Evolutionary conservation across 2,797 vertebrate species (phyloP), one percentile per base, ranked within the genome.

Genomic region (Enteromius paludinosus): DNA sequence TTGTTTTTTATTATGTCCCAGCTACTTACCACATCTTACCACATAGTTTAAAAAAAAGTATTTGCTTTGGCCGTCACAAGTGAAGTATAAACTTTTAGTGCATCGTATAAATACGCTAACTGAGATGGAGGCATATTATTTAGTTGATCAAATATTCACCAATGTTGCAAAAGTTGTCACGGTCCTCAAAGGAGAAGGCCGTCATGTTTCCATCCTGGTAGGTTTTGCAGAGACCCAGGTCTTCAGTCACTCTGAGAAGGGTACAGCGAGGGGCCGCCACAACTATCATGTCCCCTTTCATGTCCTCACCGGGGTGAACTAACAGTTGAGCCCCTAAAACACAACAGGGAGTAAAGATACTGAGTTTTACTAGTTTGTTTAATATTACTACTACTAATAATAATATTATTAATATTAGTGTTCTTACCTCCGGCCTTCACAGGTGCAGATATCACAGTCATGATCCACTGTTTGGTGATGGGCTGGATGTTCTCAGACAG

Each of bases 281-380:
- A 70, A 95, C 83, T 5, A 96, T 92, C 83, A 95, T 88, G 87
- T 95, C 90, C 23, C 94, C 93, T 4, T 82, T 87, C 76, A 92
- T 91, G 5, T 96, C 95, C 77, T 96, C 95, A 0, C 95, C 95
- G 0, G 95, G 94, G 70, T 96, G 95, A 66, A 93, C 93, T 66
- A 95, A 71, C 10, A 96, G 86, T 0, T 84, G 91, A 43, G 94
- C 94, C 14, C 95, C 95, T 96, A 87, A 30, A 61, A 76, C 14
- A 43, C 25, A 79, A 4, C 54, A 65, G 47, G 23, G 15, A 41
- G 7, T 3, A 45, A 28, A 5, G 54, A 15, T 10, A n/a, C 15
- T 35, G 18, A 38, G 33, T 14, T 74, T 52, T 30, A 43, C 41
- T 38, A 38, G 33, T 38, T 1, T 9, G 1, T 54, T 54, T n/a